phyloP scores from a whole-genome alignment of 1,140 invertebrate species.

The Formica exsecta region DNA sequence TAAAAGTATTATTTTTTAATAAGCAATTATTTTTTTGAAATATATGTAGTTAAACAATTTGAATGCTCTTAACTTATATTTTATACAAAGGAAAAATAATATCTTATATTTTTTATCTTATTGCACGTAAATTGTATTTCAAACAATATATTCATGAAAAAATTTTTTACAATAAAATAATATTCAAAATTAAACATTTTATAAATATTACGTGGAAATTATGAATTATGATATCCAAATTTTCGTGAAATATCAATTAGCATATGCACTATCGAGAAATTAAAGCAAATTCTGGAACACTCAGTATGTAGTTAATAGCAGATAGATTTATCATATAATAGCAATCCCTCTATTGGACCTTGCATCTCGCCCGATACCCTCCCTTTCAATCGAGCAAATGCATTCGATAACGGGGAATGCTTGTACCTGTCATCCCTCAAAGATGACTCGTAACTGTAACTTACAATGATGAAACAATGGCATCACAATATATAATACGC shows the following conservation, averaged over 20 bases:
- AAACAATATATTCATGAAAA: neutral
- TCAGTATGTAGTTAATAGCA: conserved; percentile 37
- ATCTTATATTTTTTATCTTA: neutral
- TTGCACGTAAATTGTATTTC: neutral
- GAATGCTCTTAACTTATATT: neutral
- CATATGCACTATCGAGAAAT: neutral
- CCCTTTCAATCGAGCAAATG: conserved; percentile 65
- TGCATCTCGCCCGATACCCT: conserved; percentile 45
- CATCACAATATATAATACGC: conserved; percentile 63
- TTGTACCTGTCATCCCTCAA: conserved; percentile 59
- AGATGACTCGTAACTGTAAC: conserved; percentile 39
- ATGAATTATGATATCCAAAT: neutral
- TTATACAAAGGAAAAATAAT: neutral
- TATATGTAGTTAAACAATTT: neutral
- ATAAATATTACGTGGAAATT: neutral
- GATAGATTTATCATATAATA: conserved; percentile 64
- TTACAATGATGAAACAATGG: conserved; percentile 57
- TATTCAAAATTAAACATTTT: neutral
- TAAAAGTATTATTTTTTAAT: neutral
- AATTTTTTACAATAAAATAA: neutral
- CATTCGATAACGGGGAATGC: conserved; percentile 69
- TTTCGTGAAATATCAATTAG: neutral
- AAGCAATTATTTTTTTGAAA: neutral
- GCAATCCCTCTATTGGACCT: conserved; percentile 52
- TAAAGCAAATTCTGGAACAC: conserved; percentile 18